Evolutionary conservation across 37 sponge, comb jelly and placozoan genomes (phyloP), one percentile per base, ranked within the genome.

Genomic region (Beroe forskalii): DNA sequence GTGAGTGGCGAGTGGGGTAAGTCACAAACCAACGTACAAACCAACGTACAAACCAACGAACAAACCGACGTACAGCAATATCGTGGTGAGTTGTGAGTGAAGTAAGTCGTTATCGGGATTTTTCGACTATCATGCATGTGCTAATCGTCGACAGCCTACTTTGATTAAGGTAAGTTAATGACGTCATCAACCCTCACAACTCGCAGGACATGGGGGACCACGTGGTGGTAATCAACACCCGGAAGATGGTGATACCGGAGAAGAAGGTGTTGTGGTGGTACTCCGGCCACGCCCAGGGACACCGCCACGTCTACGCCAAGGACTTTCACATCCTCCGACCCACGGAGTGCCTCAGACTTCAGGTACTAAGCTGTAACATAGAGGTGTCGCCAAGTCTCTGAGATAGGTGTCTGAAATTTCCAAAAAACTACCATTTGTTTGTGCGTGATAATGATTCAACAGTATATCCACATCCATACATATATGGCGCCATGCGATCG

Each of bases 261-360:
- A 80, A 80, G 86, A 80, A 80, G 86, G 86, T 80, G 48, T 4
- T 80, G 55, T 80, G 86, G 86, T 80, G 86, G 86, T 80, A 80
- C 31, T 80, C 86, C 55, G 86, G 86, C 25, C 35, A 80, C 55
- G 86, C 86, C 24, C 44, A 44, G 24, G 86, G 86, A 25, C 86
- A 80, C 86, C 23, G 86, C 12, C 86, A 80, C 55, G 86, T 80
- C 55, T 80, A 80, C 55, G 37, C 86, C 30, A 80, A 80, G 35
- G 86, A 80, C 20, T 80, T 80, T 48, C 86, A 80, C 30, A 41
- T 80, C 43, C 35, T 80, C 55, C 23, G 86, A 43, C 86, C 86
- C 19, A 80, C 86, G 14, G 86, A 80, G 55, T 80, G 86, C 42
- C 86, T 80, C 30, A 6, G 86, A n/a, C 55, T 80, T 19, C 86